phyloP scores from a whole-genome alignment of 2,113 vertebrate species.

The Zosterops pallidus region DNA sequence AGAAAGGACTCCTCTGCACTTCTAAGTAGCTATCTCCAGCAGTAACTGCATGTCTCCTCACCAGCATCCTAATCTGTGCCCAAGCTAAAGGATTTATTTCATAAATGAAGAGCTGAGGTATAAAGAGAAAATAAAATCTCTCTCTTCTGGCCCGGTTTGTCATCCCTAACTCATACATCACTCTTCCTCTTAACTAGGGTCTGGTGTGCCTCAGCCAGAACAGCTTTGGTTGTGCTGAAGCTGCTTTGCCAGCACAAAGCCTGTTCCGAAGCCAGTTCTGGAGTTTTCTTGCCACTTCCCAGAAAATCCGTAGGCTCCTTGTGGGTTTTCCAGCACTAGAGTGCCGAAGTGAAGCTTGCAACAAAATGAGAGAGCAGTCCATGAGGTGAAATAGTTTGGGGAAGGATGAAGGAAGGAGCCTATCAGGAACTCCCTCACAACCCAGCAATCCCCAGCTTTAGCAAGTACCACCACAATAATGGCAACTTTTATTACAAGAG shows the following conservation, averaged over 20 bases:
- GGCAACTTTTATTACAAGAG: neutral
- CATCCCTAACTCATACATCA: neutral
- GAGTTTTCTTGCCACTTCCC: neutral
- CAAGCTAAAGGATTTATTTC: neutral
- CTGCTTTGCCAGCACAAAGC: neutral
- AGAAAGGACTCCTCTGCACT: neutral
- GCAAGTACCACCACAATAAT: accelerated
- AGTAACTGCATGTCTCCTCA: neutral
- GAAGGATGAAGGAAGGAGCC: neutral
- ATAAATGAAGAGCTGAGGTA: neutral
- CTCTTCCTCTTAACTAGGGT: neutral
- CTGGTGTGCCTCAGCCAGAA: neutral
- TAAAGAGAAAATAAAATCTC: neutral
- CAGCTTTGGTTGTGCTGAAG: neutral
- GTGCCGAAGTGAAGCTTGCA: neutral
- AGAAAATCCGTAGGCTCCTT: neutral
- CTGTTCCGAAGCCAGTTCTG: neutral
- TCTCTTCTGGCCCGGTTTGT: neutral
- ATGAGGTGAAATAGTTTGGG: accelerated
- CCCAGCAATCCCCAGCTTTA: neutral
- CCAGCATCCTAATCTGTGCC: neutral
- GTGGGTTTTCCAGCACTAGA: neutral
- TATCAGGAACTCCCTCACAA: neutral
- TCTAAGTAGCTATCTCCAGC: neutral
- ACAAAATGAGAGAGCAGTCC: neutral